phyloP scores from a whole-genome alignment of 2,113 vertebrate species.

The Pedetes capensis region DNA sequence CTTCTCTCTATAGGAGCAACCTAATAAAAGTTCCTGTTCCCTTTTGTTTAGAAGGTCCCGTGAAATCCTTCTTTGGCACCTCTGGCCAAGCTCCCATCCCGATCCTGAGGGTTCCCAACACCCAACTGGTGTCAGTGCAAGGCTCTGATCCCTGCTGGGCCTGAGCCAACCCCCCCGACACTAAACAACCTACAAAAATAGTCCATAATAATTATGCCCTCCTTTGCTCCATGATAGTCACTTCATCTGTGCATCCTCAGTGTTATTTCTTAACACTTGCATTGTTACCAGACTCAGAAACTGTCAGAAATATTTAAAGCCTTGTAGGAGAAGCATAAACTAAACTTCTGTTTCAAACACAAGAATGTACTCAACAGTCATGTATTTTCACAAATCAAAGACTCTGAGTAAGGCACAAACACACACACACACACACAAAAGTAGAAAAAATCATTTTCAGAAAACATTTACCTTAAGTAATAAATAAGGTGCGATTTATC shows the following conservation, averaged over 20 bases:
- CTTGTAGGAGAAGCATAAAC: background rate
- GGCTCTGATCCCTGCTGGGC: too few species aligned
- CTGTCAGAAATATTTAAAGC: background rate
- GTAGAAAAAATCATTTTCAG: background rate
- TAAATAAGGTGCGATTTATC: background rate
- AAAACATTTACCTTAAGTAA: background rate
- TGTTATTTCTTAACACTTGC: background rate
- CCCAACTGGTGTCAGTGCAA: too few species aligned
- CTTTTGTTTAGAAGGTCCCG: too few species aligned
- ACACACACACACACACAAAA: too few species aligned
- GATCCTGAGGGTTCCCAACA: too few species aligned
- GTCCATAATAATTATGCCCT: background rate
- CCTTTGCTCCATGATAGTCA: background rate
- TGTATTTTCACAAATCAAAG: background rate
- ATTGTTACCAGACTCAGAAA: background rate
- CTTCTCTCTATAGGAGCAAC: too few species aligned
- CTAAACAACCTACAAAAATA: background rate
- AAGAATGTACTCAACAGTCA: background rate
- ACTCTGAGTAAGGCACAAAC: background rate
- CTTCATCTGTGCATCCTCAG: too few species aligned
- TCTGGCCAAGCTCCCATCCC: too few species aligned
- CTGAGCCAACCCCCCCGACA: too few species aligned
- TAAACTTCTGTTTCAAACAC: background rate
- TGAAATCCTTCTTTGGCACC: too few species aligned
- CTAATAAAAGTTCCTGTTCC: too few species aligned